A percentile compares a stretch with the other conserved stretches of the same genome.
Evolutionary conservation across 2,888 invertebrate genomes (phyloP).

Genomic region (Belgica antarctica): DNA sequence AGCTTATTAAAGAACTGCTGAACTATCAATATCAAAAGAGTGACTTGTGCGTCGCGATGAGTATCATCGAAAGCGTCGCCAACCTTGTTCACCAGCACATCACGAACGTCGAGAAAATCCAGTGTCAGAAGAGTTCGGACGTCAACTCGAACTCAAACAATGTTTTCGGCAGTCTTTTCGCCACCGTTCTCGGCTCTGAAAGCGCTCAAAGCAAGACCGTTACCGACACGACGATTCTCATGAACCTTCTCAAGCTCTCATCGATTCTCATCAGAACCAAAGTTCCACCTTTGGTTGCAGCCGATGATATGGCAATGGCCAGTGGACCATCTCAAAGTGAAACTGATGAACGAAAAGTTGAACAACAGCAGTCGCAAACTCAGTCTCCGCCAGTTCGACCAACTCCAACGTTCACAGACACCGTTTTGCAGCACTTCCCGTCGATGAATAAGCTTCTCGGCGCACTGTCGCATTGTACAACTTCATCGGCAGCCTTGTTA

Average conservation of each 20-base stretch:
- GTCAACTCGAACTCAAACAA: conserved; percentile 57
- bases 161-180: conserved; percentile 73
- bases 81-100: conserved; percentile 59
- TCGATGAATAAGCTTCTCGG: conserved; percentile 82
- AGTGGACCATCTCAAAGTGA: conserved; percentile 54
- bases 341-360: conserved; percentile 84
- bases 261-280: conserved; percentile 64
- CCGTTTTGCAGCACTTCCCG: conserved; percentile 71
- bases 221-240: conserved; percentile 69
- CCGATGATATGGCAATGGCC: not conserved
- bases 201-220: conserved; percentile 64
- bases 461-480: conserved; percentile 73
- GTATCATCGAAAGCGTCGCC: conserved; percentile 68
- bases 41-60: conserved; percentile 69
- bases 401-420: conserved; percentile 46
- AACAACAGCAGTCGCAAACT: conserved; percentile 58
- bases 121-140: conserved; percentile 59
- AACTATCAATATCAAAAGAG: conserved; percentile 64
- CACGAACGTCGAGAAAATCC: conserved; percentile 58
- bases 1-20: conserved; percentile 65
- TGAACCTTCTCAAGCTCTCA: conserved; percentile 69
- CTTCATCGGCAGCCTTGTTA: conserved; percentile 68
- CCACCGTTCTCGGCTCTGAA: conserved; percentile 67
- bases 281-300: conserved; percentile 52
- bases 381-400: conserved; percentile 46